These are phyloP conservation scores for Scaptomyza caliginosa DNA, from an alignment of 2,888 invertebrate species.

Conservation along the genomic window DNA sequence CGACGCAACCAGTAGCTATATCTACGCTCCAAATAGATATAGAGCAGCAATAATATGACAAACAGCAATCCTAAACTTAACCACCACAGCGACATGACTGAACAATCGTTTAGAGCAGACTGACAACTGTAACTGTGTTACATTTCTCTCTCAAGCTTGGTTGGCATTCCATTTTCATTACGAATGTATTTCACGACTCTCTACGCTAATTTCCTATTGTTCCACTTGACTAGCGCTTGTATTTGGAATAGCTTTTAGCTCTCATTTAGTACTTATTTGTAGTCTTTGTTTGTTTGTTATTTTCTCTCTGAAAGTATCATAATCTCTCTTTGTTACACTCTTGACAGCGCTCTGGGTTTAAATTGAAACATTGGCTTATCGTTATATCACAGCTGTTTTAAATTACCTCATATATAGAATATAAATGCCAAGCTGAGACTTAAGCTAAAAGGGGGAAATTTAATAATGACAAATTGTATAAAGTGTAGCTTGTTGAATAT, in stretches of 20 bases:
- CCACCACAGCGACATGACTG: conserved; percentile 40
- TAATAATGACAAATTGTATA: not conserved
- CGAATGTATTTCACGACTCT: not conserved
- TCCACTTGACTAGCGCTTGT: conserved; percentile 12
- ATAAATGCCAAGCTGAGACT: conserved; percentile 9
- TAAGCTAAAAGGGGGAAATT: not conserved
- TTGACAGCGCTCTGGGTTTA: not conserved
- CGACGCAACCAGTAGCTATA: conserved; percentile 68
- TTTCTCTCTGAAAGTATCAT: not conserved
- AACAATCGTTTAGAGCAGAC: conserved; percentile 12
- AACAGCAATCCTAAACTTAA: conserved; percentile 31
- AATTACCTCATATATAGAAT: not conserved
- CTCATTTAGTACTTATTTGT: too few relatives aligned
- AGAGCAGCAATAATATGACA: conserved; percentile 21
- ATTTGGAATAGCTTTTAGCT: not conserved
- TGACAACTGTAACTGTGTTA: conserved; percentile 16
- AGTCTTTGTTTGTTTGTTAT: conserved; percentile 10
- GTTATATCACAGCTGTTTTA: conserved; percentile 19
- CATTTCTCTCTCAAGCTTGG: not conserved
- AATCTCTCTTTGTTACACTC: not conserved
- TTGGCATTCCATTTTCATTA: not conserved
- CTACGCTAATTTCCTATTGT: conserved; percentile 2
- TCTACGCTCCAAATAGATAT: conserved; percentile 32
- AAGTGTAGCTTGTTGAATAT: too few relatives aligned
- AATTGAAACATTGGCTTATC: conserved; percentile 8